Percentiles rank a stretch among this genome's conserved stretches.
Conservation (phyloP, 2,888 invertebrate genomes). For the Stramonita haemastoma region DNA sequence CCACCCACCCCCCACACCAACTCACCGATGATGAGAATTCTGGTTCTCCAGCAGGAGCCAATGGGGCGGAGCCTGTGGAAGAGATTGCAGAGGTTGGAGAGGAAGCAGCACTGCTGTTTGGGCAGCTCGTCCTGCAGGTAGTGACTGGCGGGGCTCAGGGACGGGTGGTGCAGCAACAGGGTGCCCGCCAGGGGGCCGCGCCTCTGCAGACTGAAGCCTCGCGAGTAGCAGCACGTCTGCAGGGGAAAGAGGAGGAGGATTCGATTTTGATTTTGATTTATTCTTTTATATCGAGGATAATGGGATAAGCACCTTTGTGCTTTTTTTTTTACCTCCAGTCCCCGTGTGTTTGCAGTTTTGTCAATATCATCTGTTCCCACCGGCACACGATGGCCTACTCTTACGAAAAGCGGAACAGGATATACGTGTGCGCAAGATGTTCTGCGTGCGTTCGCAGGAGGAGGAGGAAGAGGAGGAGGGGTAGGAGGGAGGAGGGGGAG, state of each 20-base stretch:
- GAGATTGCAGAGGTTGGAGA: slow-evolving; percentile 36
- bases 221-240: slow-evolving; percentile 46
- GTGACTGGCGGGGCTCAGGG: background rate
- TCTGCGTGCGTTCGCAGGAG: too few species aligned
- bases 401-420: too few species aligned
- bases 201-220: slow-evolving; percentile 5
- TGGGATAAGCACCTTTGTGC: too few species aligned
- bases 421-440: too few species aligned
- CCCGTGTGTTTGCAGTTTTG: too few species aligned
- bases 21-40: slow-evolving; percentile 36
- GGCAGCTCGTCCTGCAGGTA: slow-evolving; percentile 35
- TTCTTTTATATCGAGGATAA: too few species aligned
- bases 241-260: background rate
- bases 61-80: slow-evolving; percentile 45
- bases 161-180: slow-evolving; percentile 39
- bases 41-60: background rate
- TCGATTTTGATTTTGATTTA: background rate
- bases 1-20: too few species aligned
- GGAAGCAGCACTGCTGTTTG: slow-evolving; percentile 44
- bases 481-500: too few species aligned
- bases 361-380: too few species aligned
- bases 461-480: too few species aligned
- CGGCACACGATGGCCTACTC: too few species aligned
- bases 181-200: slow-evolving; percentile 32
- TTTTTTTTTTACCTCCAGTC: too few species aligned